Evolutionary conservation across 1,140 invertebrate genomes (phyloP).

Genomic region (Thereuonema tuberculata): DNA sequence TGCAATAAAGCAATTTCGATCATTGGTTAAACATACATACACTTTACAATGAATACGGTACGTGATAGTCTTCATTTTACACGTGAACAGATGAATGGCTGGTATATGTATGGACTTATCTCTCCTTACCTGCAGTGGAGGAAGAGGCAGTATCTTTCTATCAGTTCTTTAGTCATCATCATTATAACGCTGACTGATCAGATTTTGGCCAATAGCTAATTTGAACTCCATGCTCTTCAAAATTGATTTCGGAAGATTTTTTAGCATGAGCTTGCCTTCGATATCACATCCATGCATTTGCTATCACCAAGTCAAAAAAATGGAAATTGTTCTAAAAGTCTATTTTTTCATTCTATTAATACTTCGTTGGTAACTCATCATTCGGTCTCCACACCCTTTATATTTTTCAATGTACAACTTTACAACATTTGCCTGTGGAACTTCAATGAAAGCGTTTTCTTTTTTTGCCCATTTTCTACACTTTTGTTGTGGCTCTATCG

Average conservation of each 20-base stretch:
- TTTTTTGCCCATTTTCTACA: too few species aligned
- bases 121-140: not conserved
- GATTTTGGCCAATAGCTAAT: too few species aligned
- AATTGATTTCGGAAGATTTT: not conserved
- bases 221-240: not conserved
- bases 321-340: conserved; percentile 20
- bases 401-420: too few species aligned
- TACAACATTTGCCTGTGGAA: too few species aligned
- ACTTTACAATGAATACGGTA: not conserved
- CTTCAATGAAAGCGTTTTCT: too few species aligned
- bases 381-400: conserved; percentile 16
- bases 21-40: not conserved
- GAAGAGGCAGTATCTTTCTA: not conserved
- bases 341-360: conserved; percentile 16
- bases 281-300: conserved; percentile 19
- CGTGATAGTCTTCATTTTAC: not conserved
- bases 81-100: not conserved
- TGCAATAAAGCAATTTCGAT: not conserved
- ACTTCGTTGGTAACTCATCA: conserved; percentile 14
- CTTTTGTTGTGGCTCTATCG: not conserved
- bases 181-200: not conserved
- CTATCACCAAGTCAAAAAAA: conserved; percentile 15
- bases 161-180: too few species aligned
- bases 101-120: not conserved
- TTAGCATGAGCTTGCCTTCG: conserved; percentile 4